A percentile compares a stretch with the other conserved stretches of the same genome.
Evolutionary conservation across 1,140 invertebrate genomes (phyloP).

Genomic region (Diorhabda elongata): DNA sequence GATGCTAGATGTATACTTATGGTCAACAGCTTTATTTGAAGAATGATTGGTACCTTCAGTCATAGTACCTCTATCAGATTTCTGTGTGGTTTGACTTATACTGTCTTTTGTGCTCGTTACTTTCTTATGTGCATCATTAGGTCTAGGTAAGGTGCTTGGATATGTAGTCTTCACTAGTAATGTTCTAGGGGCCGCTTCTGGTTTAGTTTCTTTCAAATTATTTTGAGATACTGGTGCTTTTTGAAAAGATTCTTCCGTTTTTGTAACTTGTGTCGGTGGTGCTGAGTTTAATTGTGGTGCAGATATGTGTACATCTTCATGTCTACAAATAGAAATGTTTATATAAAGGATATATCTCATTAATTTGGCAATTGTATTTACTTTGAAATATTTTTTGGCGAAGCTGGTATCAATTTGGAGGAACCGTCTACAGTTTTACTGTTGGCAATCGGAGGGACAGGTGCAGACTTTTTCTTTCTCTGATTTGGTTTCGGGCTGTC

Average conservation of each 20-base stretch:
- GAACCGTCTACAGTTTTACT: neutral
- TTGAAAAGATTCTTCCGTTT: neutral
- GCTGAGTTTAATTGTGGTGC: neutral
- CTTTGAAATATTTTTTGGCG: neutral
- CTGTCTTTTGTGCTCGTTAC: neutral
- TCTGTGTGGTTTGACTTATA: constrained; percentile 1
- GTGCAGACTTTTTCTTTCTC: constrained; percentile 60
- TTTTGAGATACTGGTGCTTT: neutral
- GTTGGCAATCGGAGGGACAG: constrained; percentile 46
- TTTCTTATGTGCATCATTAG: neutral
- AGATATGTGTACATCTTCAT: neutral
- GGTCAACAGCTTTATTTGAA: constrained; percentile 5
- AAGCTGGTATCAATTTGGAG: neutral
- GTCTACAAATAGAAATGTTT: neutral
- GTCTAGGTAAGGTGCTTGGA: neutral
- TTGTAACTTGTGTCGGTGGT: neutral
- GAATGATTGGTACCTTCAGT: constrained; percentile 21
- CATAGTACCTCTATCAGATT: constrained; percentile 20
- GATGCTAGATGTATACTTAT: constrained; percentile 17
- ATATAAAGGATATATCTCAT: no score
- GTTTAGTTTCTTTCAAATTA: neutral
- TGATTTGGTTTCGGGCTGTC: constrained; percentile 61
- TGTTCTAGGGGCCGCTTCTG: neutral
- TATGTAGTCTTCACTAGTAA: neutral
- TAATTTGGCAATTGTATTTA: neutral